Conservation (phyloP, 2,888 invertebrate genomes). For the Taenaris catops region DNA sequence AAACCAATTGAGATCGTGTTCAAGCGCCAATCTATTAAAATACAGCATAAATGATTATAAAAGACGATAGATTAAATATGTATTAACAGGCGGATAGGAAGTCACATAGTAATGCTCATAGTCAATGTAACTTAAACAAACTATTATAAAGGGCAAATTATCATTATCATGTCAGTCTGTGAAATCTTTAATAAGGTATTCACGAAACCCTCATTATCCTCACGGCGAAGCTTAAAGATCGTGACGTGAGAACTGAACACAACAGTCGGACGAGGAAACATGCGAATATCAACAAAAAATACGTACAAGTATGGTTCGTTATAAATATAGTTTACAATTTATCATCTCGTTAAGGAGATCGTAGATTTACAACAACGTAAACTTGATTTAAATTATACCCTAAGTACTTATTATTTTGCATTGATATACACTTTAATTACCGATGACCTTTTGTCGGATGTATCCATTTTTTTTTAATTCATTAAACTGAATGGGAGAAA, state of each 20-base stretch:
- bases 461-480: too few species aligned
- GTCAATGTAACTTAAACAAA: slow-evolving; percentile 5
- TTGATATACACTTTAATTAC: too few species aligned
- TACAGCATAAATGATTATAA: too few species aligned
- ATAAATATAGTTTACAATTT: slow-evolving; percentile 29
- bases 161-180: slow-evolving; percentile 29
- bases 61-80: too few species aligned
- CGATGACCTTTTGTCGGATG: too few species aligned
- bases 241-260: slow-evolving; percentile 31
- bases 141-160: slow-evolving; percentile 19
- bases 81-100: slow-evolving; percentile 1
- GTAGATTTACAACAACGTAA: too few species aligned
- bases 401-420: too few species aligned
- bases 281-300: slow-evolving; percentile 35
- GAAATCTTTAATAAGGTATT: slow-evolving; percentile 44
- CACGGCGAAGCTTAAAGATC: slow-evolving; percentile 32
- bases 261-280: slow-evolving; percentile 40
- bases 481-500: too few species aligned
- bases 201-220: slow-evolving; percentile 46
- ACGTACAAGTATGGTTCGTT: slow-evolving; percentile 26
- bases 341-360: slow-evolving; percentile 34
- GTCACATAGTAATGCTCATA: slow-evolving; percentile 2
- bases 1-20: too few species aligned
- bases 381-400: too few species aligned
- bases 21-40: too few species aligned